Evolutionary conservation across 2,113 vertebrate species (phyloP), one percentile per base, ranked within the genome.

Genomic region (Tichodroma muraria): DNA sequence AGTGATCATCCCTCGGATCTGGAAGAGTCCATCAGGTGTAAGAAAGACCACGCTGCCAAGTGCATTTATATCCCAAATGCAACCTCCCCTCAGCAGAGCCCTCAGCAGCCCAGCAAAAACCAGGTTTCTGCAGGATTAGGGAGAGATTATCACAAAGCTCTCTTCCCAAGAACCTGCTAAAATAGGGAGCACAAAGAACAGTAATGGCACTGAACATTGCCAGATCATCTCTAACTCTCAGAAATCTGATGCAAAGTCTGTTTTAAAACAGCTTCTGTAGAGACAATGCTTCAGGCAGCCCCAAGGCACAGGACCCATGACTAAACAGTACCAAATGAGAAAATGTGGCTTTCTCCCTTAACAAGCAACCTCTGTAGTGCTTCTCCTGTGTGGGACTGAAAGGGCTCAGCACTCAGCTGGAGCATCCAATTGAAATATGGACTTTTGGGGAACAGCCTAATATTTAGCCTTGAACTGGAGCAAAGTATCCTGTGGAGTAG

Each of bases 61-160:
- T 52, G 59, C 59, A 80, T 40, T 65, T 54, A 0, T 31, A 85
- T 57, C 64, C 63, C 44, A 91, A 57, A 75, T 60, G 24, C 7
- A 8, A 15, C 15, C 47, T 80, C 37, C 65, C 21, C 15, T 68
- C 30, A 61, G 4, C 70, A 63, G 63, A 63, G 70, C 42, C 44
- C 63, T 78, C 49, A 30, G 72, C 56, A 94, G 77, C n/a, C 45
- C 44, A 38, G 47, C 38, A 56, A 92, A 86, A 80, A 70, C 0
- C 63, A 70, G 81, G 76, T 88, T 89, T 87, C 75, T 59, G 50
- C 23, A 83, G 79, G 56, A 95, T 70, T 88, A 84, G 30, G 50
- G 42, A 75, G 47, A 88, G 80, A 90, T 95, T 93, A 88, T 54
- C 85, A 85, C 64, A 94, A 77, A 91, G 71, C 68, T 83, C 16